Evolutionary conservation across 2,797 vertebrate species (phyloP).

Genomic region (Zonotrichia albicollis): DNA sequence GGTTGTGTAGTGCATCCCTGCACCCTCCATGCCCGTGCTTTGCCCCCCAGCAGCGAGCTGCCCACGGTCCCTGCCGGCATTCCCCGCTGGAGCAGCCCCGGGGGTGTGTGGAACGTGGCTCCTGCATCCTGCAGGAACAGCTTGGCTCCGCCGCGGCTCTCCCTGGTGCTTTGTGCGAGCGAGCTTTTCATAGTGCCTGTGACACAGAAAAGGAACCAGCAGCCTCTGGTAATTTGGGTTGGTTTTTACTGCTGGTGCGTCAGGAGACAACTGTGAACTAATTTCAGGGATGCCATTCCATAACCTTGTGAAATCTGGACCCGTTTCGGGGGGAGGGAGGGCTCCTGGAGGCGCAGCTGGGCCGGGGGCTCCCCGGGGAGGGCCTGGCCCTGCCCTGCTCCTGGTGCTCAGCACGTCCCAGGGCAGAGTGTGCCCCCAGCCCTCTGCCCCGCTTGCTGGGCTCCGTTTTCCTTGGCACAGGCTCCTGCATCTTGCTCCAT

Average conservation of each 20-base stretch:
- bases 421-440: background rate
- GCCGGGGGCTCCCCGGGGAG: background rate
- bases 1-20: background rate
- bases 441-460: background rate
- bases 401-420: rapidly evolving
- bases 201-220: constrained; percentile 68
- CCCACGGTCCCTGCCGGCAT: background rate
- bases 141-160: constrained; percentile 18
- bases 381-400: background rate
- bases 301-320: constrained; percentile 54
- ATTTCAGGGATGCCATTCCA: constrained; percentile 59
- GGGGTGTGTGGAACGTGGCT: constrained; percentile 9
- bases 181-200: constrained; percentile 69
- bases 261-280: constrained; percentile 65
- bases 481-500: background rate
- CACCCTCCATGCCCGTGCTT: background rate
- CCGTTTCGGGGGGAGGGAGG: background rate
- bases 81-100: background rate
- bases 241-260: constrained; percentile 59
- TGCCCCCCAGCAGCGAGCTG: background rate
- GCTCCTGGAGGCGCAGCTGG: background rate
- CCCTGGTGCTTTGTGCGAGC: constrained; percentile 49
- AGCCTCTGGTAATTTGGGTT: constrained; percentile 63
- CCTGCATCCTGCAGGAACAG: constrained; percentile 53
- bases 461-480: background rate